Evolutionary conservation across 2,888 invertebrate genomes (phyloP).

Genomic region (Carpatolechia fugitivella): DNA sequence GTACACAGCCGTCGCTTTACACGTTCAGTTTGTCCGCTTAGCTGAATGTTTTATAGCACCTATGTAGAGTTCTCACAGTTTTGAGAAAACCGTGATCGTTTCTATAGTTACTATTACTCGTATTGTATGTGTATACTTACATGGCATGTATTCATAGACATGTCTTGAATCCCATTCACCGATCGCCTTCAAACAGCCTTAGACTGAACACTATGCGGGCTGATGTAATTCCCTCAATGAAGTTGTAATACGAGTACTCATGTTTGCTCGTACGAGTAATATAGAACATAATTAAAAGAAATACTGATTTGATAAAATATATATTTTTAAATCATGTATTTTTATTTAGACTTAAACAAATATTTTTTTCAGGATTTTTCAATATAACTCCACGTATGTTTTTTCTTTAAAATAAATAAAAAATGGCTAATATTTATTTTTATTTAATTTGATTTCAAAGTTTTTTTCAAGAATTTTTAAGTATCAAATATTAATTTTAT

Average conservation of each 20-base stretch:
- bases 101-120: not conserved
- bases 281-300: not conserved
- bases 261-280: no score
- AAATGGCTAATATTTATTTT: no score
- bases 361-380: no score
- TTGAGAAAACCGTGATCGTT: no score
- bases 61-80: not conserved
- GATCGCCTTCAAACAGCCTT: constrained; percentile 7
- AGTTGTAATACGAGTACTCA: not conserved
- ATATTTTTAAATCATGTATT: no score
- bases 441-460: no score
- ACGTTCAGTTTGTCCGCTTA: not conserved
- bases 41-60: not conserved
- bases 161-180: constrained; percentile 5
- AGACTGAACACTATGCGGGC: not conserved
- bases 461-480: no score
- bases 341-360: no score
- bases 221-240: constrained; percentile 19
- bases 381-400: no score
- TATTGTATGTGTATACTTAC: not conserved
- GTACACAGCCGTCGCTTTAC: not conserved
- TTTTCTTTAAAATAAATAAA: no score
- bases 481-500: no score
- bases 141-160: not conserved
- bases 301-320: no score